Evolutionary conservation across 37 sponge, comb jelly and placozoan species (phyloP).

Genomic region (Crambe crambe): DNA sequence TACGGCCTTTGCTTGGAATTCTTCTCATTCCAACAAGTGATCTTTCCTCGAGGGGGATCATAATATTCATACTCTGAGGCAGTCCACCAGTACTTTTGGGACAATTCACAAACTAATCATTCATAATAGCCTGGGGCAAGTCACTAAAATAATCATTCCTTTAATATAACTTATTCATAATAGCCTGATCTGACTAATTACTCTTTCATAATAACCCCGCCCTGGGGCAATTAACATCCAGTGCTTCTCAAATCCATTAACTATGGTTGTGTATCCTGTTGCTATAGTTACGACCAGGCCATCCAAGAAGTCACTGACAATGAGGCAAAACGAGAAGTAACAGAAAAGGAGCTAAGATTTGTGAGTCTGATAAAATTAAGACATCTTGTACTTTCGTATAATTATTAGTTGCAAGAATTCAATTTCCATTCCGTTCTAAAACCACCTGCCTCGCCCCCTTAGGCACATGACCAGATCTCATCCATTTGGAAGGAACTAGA

Average conservation of each 20-base stretch:
- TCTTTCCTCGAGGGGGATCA: too few species aligned
- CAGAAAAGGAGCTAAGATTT: slow-evolving; percentile 70
- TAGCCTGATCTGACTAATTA: too few species aligned
- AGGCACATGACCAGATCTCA: slow-evolving; percentile 75
- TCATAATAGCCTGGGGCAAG: too few species aligned
- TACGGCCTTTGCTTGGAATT: too few species aligned
- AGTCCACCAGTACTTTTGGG: too few species aligned
- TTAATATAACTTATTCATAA: too few species aligned
- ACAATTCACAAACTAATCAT: too few species aligned
- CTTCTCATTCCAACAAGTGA: too few species aligned
- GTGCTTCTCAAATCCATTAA: not conserved
- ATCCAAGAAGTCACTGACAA: slow-evolving; percentile 78
- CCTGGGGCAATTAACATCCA: not conserved
- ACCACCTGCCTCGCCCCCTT: not conserved
- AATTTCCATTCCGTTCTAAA: not conserved
- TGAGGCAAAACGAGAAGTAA: slow-evolving; percentile 74
- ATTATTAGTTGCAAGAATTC: not conserved
- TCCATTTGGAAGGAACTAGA: slow-evolving; percentile 79
- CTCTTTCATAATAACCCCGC: not conserved
- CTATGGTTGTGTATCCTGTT: slow-evolving; percentile 29
- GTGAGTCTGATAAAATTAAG: slow-evolving; percentile 35
- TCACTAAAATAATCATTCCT: too few species aligned
- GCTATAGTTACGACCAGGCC: slow-evolving; percentile 80
- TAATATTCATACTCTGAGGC: too few species aligned
- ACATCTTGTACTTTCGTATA: too few species aligned